Evolutionary conservation across 2,797 vertebrate genomes (phyloP).

Genomic region (Rhinatrema bivittatum): DNA sequence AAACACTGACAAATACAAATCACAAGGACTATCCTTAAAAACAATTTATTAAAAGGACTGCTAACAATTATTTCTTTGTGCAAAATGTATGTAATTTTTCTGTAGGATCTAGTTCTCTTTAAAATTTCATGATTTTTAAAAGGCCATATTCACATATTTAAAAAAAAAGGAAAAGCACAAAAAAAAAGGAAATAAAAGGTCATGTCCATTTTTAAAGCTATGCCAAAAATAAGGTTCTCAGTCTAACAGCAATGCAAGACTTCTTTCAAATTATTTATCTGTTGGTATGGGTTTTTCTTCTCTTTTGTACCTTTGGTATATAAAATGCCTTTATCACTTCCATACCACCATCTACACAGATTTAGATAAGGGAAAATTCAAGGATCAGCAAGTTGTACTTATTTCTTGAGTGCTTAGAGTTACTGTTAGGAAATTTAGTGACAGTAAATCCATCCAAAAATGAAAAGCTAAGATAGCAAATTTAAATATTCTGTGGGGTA

Average conservation of each 20-base stretch:
- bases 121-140: slow-evolving; percentile 3
- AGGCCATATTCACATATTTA: no score
- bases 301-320: background rate
- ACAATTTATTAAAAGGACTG: slow-evolving; percentile 2
- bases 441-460: background rate
- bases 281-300: background rate
- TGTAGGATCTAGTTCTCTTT: no score
- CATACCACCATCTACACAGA: background rate
- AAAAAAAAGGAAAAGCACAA: no score
- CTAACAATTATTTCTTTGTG: background rate
- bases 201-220: background rate
- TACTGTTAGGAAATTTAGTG: no score
- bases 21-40: slow-evolving; percentile 10
- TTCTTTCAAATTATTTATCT: no score
- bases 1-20: no score
- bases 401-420: no score
- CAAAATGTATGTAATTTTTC: slow-evolving; percentile 3
- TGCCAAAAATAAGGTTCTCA: background rate
- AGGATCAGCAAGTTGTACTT: no score
- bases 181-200: background rate
- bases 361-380: slow-evolving; percentile 4
- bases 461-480: background rate
- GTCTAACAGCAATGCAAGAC: no score
- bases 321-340: background rate
- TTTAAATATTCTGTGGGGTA: background rate